phyloP scores from a whole-genome alignment of 2,113 vertebrate genomes.

The Zingel zingel region DNA sequence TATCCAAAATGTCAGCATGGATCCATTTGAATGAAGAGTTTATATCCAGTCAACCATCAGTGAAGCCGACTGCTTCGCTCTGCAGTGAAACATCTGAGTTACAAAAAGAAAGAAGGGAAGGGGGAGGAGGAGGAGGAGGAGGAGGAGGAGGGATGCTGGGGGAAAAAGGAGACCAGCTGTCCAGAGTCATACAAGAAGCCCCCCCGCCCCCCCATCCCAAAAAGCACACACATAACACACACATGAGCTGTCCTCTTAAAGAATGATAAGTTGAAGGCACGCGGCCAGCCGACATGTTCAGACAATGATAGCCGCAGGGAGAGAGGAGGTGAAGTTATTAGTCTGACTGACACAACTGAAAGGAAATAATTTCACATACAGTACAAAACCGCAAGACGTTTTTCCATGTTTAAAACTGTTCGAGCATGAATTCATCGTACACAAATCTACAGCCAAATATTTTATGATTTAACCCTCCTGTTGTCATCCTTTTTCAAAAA shows the following conservation, averaged over 20 bases:
- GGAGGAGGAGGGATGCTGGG: constrained; percentile 24
- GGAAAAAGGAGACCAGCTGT: constrained; percentile 52
- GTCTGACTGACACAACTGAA: background rate
- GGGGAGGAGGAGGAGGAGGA: background rate
- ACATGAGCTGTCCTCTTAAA: constrained; percentile 1
- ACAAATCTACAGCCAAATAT: too few species aligned
- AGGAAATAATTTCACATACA: too few species aligned
- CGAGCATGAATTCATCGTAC: too few species aligned
- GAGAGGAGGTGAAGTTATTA: background rate
- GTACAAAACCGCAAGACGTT: too few species aligned
- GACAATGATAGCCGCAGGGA: background rate
- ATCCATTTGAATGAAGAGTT: background rate
- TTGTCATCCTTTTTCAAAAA: too few species aligned
- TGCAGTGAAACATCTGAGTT: constrained; percentile 2
- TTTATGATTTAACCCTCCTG: too few species aligned
- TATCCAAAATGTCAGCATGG: background rate
- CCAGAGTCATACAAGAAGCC: background rate
- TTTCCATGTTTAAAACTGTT: too few species aligned
- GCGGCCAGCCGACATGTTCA: constrained; percentile 34
- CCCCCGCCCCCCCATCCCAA: background rate
- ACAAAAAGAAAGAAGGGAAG: background rate
- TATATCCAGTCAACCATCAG: background rate
- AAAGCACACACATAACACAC: background rate
- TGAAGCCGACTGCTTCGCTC: background rate
- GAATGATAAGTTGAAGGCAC: constrained; percentile 30